These are phyloP conservation scores for Zaprionus inermis DNA, from an alignment of 1,140 invertebrate species.

Conservation along the genomic window DNA sequence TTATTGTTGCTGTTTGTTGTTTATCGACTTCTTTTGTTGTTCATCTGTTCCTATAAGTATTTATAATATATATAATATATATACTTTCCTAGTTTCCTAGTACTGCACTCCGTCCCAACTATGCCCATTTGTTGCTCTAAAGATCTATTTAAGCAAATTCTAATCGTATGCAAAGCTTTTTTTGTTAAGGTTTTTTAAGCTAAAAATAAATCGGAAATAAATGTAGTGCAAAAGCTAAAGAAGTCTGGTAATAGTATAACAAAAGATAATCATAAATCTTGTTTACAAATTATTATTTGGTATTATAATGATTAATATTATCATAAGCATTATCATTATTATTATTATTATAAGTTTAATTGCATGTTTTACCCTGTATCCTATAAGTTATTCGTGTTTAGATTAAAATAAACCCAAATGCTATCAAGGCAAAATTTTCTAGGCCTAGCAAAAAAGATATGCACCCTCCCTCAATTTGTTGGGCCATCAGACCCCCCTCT, in stretches of 20 bases:
- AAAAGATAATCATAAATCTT: constrained; percentile 38
- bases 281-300: constrained; percentile 35
- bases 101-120: constrained; percentile 51
- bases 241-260: constrained; percentile 35
- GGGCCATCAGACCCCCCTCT: constrained; percentile 29
- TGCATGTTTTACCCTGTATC: constrained; percentile 84
- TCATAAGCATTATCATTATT: constrained; percentile 45
- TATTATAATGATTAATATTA: constrained; percentile 19
- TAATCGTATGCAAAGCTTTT: constrained; percentile 72
- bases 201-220: constrained; percentile 50
- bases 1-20: constrained; percentile 80
- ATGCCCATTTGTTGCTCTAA: constrained; percentile 62
- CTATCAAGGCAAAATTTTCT: constrained; percentile 71
- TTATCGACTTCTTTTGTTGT: constrained; percentile 41
- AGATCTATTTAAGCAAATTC: constrained; percentile 65
- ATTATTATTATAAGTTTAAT: constrained; percentile 66
- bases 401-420: constrained; percentile 62
- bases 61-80: constrained; percentile 47
- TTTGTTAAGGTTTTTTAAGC: constrained; percentile 50
- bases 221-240: constrained; percentile 63
- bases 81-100: constrained; percentile 57
- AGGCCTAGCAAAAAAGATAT: constrained; percentile 71
- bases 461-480: constrained; percentile 50
- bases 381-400: constrained; percentile 76
- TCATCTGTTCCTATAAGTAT: constrained; percentile 41